Evolutionary conservation across 2,113 vertebrate species (phyloP).

Genomic region (Lasiurus cinereus): DNA sequence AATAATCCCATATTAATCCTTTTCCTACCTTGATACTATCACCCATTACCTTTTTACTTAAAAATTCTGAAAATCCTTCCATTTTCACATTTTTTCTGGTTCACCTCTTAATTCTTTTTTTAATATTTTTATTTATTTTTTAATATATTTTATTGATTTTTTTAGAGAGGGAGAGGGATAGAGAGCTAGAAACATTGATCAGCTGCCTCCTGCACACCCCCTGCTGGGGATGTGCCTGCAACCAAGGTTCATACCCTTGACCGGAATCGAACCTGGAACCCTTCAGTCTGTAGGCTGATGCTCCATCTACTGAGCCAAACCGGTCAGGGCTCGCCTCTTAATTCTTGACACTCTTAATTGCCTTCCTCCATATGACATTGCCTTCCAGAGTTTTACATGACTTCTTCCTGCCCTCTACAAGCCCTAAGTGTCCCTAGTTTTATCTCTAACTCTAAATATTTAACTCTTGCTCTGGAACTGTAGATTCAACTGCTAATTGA

Average conservation of each 20-base stretch:
- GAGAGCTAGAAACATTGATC: too few relatives aligned
- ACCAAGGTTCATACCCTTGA: too few relatives aligned
- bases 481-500: background rate
- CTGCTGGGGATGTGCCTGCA: too few relatives aligned
- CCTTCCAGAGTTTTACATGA: too few relatives aligned
- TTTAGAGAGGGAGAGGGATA: too few relatives aligned
- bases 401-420: background rate
- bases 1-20: background rate
- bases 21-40: background rate
- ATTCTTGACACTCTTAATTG: background rate
- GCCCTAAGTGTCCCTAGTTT: background rate
- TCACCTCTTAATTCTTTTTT: background rate
- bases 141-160: too few relatives aligned
- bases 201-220: too few relatives aligned
- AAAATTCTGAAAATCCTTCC: background rate
- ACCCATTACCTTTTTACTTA: background rate
- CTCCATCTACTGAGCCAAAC: too few relatives aligned
- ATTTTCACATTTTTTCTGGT: slow-evolving; percentile 2
- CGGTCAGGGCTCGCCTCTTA: background rate
- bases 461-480: background rate
- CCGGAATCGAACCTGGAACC: too few relatives aligned
- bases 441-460: background rate
- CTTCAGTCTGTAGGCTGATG: too few relatives aligned
- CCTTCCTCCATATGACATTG: background rate
- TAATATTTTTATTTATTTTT: too few relatives aligned